A percentile compares a stretch with the other conserved stretches of the same genome.
Conservation (phyloP, 2,113 vertebrate genomes). For the Otus sunia region DNA sequence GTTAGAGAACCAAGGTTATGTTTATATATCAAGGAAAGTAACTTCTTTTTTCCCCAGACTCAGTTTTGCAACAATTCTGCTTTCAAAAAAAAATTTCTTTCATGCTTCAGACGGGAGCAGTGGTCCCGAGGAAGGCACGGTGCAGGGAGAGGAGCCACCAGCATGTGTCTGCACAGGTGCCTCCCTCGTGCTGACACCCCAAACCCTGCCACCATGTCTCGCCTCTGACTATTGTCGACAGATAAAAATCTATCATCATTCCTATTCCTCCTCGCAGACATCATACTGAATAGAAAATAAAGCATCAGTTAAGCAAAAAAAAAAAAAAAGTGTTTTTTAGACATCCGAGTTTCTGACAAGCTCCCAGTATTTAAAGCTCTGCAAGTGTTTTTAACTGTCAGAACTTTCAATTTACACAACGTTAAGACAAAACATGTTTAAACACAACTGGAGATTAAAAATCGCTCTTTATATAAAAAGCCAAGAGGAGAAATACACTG, state of each 20-base stretch:
- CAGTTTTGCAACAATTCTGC: not conserved
- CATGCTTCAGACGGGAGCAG: not conserved
- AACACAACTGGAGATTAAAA: not conserved
- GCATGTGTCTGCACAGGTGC: not conserved
- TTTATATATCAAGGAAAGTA: not conserved
- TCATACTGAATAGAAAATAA: not conserved
- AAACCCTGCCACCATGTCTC: not conserved
- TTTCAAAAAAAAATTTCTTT: not conserved
- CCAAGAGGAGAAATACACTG: conserved; percentile 13
- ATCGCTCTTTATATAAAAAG: conserved; percentile 34
- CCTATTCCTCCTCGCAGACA: not conserved
- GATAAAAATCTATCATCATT: not conserved
- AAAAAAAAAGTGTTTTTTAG: not conserved
- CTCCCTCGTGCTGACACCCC: not conserved
- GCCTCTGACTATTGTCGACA: not conserved
- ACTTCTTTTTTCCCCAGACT: not conserved
- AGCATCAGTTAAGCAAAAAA: not conserved
- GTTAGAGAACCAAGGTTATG: not conserved
- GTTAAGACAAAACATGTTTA: not conserved
- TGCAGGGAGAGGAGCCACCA: not conserved
- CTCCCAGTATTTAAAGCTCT: not conserved
- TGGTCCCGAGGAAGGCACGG: rapidly evolving
- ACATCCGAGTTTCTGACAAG: not conserved
- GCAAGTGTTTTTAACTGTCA: not conserved
- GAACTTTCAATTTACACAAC: not conserved